Percentiles rank a stretch among this genome's conserved stretches.
Conservation (phyloP, 2,797 vertebrate species). For the Sebastolobus alascanus region DNA sequence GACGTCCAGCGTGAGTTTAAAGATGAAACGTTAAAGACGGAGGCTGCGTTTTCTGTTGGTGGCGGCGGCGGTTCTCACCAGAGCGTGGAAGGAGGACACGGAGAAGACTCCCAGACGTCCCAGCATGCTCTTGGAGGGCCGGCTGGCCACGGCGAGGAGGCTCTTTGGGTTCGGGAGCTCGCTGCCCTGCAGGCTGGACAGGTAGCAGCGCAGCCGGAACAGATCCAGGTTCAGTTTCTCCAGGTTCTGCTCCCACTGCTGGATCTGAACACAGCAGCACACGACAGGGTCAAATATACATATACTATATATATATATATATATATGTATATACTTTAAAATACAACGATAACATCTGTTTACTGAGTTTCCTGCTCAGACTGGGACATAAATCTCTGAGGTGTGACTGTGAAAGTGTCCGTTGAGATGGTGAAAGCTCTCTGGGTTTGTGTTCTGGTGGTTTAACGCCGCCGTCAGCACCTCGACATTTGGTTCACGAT, state of each 20-base stretch:
- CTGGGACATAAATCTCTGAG: no score
- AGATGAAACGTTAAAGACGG: neutral
- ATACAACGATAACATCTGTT: no score
- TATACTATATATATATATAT: no score
- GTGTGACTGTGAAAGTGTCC: no score
- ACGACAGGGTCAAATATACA: neutral
- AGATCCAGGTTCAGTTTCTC: constrained; percentile 95
- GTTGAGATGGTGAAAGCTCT: no score
- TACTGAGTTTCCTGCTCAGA: no score
- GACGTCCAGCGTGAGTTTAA: neutral
- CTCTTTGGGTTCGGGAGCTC: constrained; percentile 96
- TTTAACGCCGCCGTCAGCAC: neutral
- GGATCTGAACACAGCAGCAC: constrained; percentile 80
- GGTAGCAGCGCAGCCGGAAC: constrained; percentile 93
- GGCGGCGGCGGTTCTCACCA: constrained; percentile 83
- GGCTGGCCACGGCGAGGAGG: constrained; percentile 90
- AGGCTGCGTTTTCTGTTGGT: neutral
- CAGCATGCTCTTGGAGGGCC: constrained; percentile 90
- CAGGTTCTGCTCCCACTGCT: constrained; percentile 97
- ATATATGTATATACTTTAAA: no score
- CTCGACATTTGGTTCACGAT: neutral
- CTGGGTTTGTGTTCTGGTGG: no score
- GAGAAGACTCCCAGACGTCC: constrained; percentile 93
- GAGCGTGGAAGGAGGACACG: constrained; percentile 94
- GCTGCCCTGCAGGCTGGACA: constrained; percentile 93